Base-by-base conservation (phyloP, 2,888 invertebrate species). In the Eupithecia pulchellata region DNA sequence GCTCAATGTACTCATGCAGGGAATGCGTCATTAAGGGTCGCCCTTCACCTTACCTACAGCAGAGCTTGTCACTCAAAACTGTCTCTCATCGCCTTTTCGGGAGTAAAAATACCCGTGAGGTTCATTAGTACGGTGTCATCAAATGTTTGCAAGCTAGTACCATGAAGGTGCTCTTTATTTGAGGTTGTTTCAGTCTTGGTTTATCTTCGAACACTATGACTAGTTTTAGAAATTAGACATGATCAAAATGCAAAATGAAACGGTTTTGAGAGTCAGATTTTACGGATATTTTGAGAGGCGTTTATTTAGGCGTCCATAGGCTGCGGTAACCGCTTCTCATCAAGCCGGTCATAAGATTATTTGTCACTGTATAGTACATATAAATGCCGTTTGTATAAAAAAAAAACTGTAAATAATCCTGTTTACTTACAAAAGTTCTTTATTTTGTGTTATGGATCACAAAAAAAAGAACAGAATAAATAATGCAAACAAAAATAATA, bases 31-130 rank as follows among this genome's bases (percentile, higher is more conserved):
- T 92, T 92, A 92, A 85, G 84, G 76, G 77, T 83, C 85, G 87
- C 89, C 87, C 88, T 87, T 87, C 85, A 88, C 64, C 72, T 73
- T 90, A 93, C 93, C 93, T 93, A 93, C 93, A 90, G 91, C 93
- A 84, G 82, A 81, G 93, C 83, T 83, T 86, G 91, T 93, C 93
- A 91, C 87, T 92, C 91, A 88, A 82, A 86, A 82, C 84, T 82
- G 87, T 92, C 92, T 85, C 83, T 91, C 92, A 84, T 80, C 90
- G 78, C 80, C 80, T 84, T 87, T 88, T 86, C 82, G 83, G 81
- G 78, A 86, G 88, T 89, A 89, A 90, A 93, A 92, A 92, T 92
- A 91, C 65, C 30, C 65, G 57, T 88, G 88, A 87, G 82, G 88
- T 87, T 91, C 92, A 92, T 93, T 93, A 93, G 88, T 81, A 82